Evolutionary conservation across 2,113 vertebrate species (phyloP).

Genomic region (Oreotrochilus melanogaster): DNA sequence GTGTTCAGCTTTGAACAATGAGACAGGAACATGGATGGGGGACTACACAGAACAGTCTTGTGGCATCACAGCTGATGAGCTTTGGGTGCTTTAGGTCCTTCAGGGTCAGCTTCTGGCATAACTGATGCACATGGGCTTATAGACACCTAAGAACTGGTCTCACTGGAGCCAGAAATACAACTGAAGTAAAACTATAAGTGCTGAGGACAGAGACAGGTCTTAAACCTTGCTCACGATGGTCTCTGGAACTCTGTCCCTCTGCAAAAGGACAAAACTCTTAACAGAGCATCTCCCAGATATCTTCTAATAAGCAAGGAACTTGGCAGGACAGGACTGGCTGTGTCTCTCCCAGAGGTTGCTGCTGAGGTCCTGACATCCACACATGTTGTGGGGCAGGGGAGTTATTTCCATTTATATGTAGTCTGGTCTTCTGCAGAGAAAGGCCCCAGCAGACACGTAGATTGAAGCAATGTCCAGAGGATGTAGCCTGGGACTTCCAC

Average conservation of each 20-base stretch:
- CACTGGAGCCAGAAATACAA: not conserved
- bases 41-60: not conserved
- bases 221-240: not conserved
- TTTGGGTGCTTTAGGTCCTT: not conserved
- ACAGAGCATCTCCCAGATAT: not conserved
- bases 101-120: not conserved
- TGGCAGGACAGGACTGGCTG: not conserved
- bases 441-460: not conserved
- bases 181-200: not conserved
- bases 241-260: not conserved
- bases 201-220: not conserved
- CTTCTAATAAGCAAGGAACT: not conserved
- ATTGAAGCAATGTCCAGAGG: not conserved
- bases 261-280: not conserved
- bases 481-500: not conserved
- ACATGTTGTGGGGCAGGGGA: rapidly evolving
- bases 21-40: rapidly evolving
- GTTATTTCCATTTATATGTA: not conserved
- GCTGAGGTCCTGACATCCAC: not conserved
- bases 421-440: not conserved
- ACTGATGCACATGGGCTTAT: not conserved
- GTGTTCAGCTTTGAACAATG: not conserved
- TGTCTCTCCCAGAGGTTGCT: not conserved
- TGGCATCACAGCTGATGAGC: not conserved
- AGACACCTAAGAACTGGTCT: not conserved